Conservation (phyloP, 2,888 invertebrate species). For the Exephanes ischioxanthus region DNA sequence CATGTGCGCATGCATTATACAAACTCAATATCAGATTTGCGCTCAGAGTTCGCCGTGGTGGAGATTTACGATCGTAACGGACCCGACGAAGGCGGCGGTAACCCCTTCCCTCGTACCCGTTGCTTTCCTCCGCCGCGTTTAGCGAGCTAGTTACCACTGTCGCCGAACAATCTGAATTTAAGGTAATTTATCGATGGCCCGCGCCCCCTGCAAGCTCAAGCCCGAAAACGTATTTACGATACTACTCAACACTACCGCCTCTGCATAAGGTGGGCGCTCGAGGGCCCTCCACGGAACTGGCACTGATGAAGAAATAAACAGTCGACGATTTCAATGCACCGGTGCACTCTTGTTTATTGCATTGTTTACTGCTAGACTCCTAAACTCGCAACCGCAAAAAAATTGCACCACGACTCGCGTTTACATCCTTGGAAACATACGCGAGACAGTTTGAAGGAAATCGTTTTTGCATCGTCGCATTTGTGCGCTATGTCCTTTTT, state of each 20-base stretch:
- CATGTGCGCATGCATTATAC: slow-evolving; percentile 65
- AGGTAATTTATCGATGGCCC: slow-evolving; percentile 60
- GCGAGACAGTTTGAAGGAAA: not conserved
- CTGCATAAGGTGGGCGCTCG: not conserved
- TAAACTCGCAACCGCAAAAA: not conserved
- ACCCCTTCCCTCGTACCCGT: not conserved
- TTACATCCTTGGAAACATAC: not conserved
- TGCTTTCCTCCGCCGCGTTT: slow-evolving; percentile 60
- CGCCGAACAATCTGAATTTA: slow-evolving; percentile 65
- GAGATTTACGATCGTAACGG: slow-evolving; percentile 74
- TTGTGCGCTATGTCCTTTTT: too few relatives aligned
- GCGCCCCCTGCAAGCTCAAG: not conserved
- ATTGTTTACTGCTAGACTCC: slow-evolving; percentile 15
- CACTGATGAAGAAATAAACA: slow-evolving; percentile 43
- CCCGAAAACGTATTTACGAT: not conserved
- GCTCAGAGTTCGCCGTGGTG: slow-evolving; percentile 65
- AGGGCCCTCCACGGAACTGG: not conserved
- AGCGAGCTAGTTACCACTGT: slow-evolving; percentile 65
- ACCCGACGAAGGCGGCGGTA: slow-evolving; percentile 49
- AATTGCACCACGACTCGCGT: not conserved
- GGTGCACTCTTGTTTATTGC: slow-evolving; percentile 41
- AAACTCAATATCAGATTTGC: slow-evolving; percentile 76
- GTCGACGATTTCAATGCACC: slow-evolving; percentile 15
- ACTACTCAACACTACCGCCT: not conserved
- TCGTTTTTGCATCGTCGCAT: too few relatives aligned